Conservation (phyloP, 2,113 vertebrate species). For the Trematocara unimaculatum region DNA sequence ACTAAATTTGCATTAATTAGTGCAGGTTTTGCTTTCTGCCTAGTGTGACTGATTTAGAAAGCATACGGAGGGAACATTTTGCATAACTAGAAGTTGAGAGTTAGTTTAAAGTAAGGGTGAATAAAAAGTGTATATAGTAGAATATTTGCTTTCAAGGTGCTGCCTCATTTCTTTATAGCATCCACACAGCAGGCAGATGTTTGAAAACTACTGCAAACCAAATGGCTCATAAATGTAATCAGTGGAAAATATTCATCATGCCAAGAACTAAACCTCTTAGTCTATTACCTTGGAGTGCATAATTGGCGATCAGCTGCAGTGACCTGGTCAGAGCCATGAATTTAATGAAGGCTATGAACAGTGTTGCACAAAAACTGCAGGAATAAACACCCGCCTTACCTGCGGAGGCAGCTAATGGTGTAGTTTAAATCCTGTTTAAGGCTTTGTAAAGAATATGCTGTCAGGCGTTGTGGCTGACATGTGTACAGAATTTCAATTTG, state of each 20-base stretch:
- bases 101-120: neutral
- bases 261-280: neutral
- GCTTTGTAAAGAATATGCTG: neutral
- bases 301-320: neutral
- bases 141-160: neutral
- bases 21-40: neutral
- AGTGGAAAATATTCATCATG: neutral
- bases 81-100: neutral
- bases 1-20: slow-evolving; percentile 55
- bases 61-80: neutral
- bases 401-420: neutral
- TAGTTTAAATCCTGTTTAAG: neutral
- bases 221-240: neutral
- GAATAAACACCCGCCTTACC: neutral
- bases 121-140: neutral
- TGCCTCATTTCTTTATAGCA: neutral
- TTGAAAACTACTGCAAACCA: neutral
- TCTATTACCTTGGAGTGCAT: neutral
- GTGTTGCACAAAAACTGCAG: neutral
- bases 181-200: neutral
- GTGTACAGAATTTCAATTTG: neutral
- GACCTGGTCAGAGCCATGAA: neutral
- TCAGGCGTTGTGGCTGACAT: neutral
- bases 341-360: neutral
- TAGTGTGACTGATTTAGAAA: slow-evolving; percentile 28